A percentile compares a stretch with the other conserved stretches of the same genome.
These are phyloP conservation scores for Enteromius paludinosus DNA, from an alignment of 2,797 vertebrate genomes.

Conservation along the genomic window DNA sequence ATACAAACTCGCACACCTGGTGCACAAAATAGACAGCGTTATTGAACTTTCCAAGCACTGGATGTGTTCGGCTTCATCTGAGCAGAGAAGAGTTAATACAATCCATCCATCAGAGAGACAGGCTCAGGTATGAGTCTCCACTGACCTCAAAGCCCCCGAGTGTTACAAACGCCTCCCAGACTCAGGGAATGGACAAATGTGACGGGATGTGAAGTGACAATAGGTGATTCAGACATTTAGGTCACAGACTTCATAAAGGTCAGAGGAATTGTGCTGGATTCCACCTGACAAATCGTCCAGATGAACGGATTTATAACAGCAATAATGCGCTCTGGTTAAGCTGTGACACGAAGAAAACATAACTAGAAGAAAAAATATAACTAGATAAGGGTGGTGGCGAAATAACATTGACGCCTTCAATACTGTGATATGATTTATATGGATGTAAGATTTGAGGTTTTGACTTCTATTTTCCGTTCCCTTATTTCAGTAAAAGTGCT, in stretches of 20 bases:
- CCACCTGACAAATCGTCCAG: conserved; percentile 9
- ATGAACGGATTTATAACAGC: not conserved
- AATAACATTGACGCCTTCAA: not conserved
- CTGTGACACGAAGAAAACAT: not conserved
- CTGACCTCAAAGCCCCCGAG: conserved; percentile 10
- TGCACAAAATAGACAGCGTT: not conserved
- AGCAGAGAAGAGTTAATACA: conserved; percentile 13
- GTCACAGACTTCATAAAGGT: conserved; percentile 36
- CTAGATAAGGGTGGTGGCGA: not conserved
- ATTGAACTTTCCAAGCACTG: not conserved
- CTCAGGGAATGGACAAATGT: conserved; percentile 24
- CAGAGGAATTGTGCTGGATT: not conserved
- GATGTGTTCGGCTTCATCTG: not conserved
- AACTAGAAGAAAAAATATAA: not conserved
- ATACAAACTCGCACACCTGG: not conserved
- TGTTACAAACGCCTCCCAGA: conserved; percentile 32
- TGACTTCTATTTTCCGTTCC: not conserved
- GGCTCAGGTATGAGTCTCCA: conserved; percentile 25
- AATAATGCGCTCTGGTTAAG: not conserved
- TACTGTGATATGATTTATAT: not conserved
- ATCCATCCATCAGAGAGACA: conserved; percentile 34
- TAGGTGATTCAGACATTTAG: conserved; percentile 31
- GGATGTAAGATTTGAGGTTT: not conserved
- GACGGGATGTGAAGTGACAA: conserved; percentile 29
- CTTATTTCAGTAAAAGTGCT: not conserved